Evolutionary conservation across 1,140 invertebrate genomes (phyloP).

Genomic region (Drosophila cardini): DNA sequence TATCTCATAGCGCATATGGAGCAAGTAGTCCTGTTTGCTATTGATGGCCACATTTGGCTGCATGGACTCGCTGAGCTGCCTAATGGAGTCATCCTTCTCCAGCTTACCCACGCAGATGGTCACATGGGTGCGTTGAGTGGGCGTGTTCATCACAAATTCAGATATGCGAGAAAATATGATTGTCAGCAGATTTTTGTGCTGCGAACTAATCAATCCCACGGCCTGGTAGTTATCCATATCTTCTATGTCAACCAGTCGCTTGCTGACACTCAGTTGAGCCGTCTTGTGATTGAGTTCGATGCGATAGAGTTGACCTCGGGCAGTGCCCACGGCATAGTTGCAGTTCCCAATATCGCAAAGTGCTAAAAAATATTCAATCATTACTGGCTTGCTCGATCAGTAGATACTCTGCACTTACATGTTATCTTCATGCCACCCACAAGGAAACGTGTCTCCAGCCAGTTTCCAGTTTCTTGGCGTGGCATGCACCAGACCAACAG

Average conservation of each 20-base stretch:
- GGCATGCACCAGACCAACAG: constrained; percentile 58
- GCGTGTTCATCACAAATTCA: constrained; percentile 45
- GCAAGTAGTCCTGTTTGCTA: constrained; percentile 47
- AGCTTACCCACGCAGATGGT: constrained; percentile 50
- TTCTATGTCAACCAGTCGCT: constrained; percentile 30
- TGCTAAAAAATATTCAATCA: constrained; percentile 6
- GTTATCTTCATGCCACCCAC: constrained; percentile 71
- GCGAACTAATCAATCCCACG: constrained; percentile 49
- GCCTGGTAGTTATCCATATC: constrained; percentile 36
- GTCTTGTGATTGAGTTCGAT: constrained; percentile 39
- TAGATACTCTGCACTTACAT: constrained; percentile 19
- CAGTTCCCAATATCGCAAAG: constrained; percentile 14
- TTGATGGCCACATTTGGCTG: constrained; percentile 40
- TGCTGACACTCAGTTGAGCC: constrained; percentile 31
- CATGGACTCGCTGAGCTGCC: constrained; percentile 18
- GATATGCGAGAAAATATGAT: constrained; percentile 51
- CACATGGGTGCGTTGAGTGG: constrained; percentile 5
- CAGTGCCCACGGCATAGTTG: constrained; percentile 43
- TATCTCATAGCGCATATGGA: constrained; percentile 55
- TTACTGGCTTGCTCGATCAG: neutral
- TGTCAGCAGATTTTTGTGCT: constrained; percentile 49
- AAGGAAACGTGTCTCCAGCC: constrained; percentile 46
- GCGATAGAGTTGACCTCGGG: constrained; percentile 16
- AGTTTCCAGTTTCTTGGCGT: neutral
- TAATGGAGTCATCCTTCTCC: constrained; percentile 25